phyloP scores from a whole-genome alignment of 2,797 vertebrate genomes.

The Ammospiza maritima region DNA sequence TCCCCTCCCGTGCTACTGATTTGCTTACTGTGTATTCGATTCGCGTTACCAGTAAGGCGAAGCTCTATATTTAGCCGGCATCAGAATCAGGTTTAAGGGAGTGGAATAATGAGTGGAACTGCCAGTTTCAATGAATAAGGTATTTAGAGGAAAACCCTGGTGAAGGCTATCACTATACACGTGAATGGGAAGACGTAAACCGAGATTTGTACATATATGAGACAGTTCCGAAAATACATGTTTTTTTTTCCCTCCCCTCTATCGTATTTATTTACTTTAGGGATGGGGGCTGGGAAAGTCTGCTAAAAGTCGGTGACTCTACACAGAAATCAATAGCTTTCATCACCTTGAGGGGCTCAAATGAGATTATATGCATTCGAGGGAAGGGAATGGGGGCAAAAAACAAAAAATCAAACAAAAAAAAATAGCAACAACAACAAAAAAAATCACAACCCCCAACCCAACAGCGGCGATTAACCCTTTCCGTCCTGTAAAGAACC shows the following conservation, averaged over 20 bases:
- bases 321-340: slow-evolving; percentile 45
- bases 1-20: background rate
- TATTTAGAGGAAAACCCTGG: slow-evolving; percentile 17
- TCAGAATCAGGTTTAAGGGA: slow-evolving; percentile 23
- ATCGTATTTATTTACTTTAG: background rate
- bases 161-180: background rate
- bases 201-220: background rate
- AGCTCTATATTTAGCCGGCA: slow-evolving; percentile 47
- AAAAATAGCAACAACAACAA: too few relatives aligned
- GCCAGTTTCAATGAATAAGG: slow-evolving; percentile 41
- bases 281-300: background rate
- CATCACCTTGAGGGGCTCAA: slow-evolving; percentile 40
- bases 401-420: background rate
- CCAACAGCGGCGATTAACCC: background rate
- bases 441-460: background rate
- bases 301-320: slow-evolving; percentile 3
- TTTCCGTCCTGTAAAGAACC: background rate
- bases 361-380: slow-evolving; percentile 45
- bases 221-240: slow-evolving; percentile 12
- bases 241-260: fast-evolving
- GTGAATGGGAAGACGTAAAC: background rate
- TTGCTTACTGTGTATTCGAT: slow-evolving; percentile 55
- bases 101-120: slow-evolving; percentile 39
- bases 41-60: slow-evolving; percentile 15
- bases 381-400: background rate